A percentile compares a stretch with the other conserved stretches of the same genome.
phyloP scores from a whole-genome alignment of 2,797 vertebrate genomes.

The Helostoma temminkii region DNA sequence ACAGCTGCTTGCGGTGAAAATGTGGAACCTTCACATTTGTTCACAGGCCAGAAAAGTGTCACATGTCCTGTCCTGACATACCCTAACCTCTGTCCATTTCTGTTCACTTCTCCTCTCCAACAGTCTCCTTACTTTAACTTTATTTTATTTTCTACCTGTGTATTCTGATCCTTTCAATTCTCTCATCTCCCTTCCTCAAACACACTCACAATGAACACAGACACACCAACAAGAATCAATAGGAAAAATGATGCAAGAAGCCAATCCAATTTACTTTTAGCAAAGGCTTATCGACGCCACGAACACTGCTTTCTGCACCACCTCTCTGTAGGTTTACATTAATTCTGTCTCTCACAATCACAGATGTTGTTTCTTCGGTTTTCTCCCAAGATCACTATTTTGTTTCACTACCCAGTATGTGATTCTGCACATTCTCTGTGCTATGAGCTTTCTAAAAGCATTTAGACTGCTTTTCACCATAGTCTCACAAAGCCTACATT shows the following conservation, averaged over 20 bases:
- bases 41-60: slow-evolving; percentile 19
- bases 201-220: slow-evolving; percentile 41
- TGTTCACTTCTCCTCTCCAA: slow-evolving; percentile 3
- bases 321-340: slow-evolving; percentile 39
- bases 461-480: not conserved
- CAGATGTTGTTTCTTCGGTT: slow-evolving; percentile 31
- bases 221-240: slow-evolving; percentile 61
- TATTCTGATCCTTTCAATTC: slow-evolving; percentile 4
- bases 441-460: slow-evolving; percentile 12
- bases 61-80: slow-evolving; percentile 17
- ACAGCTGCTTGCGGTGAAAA: not conserved
- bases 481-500: not conserved
- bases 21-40: slow-evolving; percentile 4
- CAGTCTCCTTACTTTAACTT: not conserved
- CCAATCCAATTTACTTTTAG: slow-evolving; percentile 71
- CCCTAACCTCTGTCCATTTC: not conserved
- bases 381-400: slow-evolving; percentile 3
- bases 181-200: slow-evolving; percentile 31
- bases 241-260: slow-evolving; percentile 70
- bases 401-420: not conserved
- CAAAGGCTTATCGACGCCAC: slow-evolving; percentile 66
- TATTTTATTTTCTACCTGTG: not conserved
- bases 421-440: not conserved
- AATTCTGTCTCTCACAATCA: slow-evolving; percentile 26
- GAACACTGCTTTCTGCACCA: slow-evolving; percentile 51